These are phyloP conservation scores for Bilobella aurantiaca DNA, from an alignment of 1,140 invertebrate genomes.

Conservation along the genomic window DNA sequence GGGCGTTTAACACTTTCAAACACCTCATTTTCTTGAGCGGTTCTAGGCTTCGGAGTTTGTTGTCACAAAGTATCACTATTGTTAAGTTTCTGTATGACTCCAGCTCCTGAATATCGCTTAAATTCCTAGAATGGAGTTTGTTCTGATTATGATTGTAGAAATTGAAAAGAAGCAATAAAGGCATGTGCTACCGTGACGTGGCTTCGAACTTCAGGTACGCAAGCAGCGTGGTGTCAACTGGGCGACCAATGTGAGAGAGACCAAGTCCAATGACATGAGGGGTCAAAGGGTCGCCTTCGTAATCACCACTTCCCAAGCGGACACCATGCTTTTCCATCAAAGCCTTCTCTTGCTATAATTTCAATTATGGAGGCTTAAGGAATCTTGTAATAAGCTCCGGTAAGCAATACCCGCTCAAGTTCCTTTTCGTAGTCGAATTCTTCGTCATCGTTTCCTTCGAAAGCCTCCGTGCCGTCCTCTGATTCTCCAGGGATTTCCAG, in stretches of 20 bases:
- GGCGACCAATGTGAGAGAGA: background rate
- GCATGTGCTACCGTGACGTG: background rate
- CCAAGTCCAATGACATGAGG: background rate
- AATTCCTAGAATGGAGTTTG: background rate
- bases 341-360: background rate
- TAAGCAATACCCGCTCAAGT: background rate
- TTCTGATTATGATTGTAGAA: background rate
- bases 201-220: background rate
- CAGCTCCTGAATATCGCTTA: background rate
- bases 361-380: background rate
- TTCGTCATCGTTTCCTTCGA: background rate
- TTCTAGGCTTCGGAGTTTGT: background rate
- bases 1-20: conserved; percentile 9
- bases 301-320: background rate
- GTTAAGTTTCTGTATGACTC: background rate
- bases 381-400: background rate
- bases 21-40: background rate
- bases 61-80: background rate
- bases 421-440: background rate
- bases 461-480: no score
- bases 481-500: no score
- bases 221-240: background rate
- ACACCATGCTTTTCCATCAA: background rate
- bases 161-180: background rate
- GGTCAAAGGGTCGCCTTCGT: background rate